These are phyloP conservation scores for Chromobotia macracanthus DNA, from an alignment of 2,797 vertebrate genomes.

Conservation along the genomic window DNA sequence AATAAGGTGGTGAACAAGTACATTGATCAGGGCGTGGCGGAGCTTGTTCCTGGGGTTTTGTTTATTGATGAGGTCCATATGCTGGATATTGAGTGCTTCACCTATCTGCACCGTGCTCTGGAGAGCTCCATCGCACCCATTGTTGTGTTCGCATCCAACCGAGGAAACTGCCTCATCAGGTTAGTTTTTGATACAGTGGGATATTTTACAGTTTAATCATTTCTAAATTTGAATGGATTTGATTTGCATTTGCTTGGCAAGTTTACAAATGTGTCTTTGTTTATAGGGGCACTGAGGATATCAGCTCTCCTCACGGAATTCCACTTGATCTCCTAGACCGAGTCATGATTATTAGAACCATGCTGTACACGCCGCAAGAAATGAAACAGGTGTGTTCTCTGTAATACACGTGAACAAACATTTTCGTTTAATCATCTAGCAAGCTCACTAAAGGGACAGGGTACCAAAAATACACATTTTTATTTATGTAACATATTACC, in stretches of 20 bases:
- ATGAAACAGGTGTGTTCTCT: constrained; percentile 89
- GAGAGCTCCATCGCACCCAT: constrained; percentile 97
- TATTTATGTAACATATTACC: too few species aligned
- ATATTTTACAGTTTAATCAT: background rate
- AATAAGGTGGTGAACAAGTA: constrained; percentile 99
- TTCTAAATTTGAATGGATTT: background rate
- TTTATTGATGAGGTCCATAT: constrained; percentile 99
- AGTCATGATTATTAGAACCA: constrained; percentile 97
- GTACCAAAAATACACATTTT: background rate
- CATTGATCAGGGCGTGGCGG: constrained; percentile 96
- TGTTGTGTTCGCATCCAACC: constrained; percentile 96
- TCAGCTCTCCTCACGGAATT: constrained; percentile 94
- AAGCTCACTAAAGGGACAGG: background rate
- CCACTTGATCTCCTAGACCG: constrained; percentile 93
- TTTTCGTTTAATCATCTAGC: background rate
- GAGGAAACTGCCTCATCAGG: constrained; percentile 96
- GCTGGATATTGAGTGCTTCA: constrained; percentile 99
- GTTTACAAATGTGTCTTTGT: constrained; percentile 39
- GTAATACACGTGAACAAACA: background rate
- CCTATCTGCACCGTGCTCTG: constrained; percentile 92
- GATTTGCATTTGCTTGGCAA: background rate
- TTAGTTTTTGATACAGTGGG: constrained; percentile 56
- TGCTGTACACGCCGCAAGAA: constrained; percentile 96
- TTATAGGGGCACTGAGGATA: constrained; percentile 91
- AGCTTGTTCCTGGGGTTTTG: constrained; percentile 94